Percentiles rank a stretch among this genome's conserved stretches.
phyloP scores from a whole-genome alignment of 2,797 vertebrate genomes.

The Sebastes iracundus region DNA sequence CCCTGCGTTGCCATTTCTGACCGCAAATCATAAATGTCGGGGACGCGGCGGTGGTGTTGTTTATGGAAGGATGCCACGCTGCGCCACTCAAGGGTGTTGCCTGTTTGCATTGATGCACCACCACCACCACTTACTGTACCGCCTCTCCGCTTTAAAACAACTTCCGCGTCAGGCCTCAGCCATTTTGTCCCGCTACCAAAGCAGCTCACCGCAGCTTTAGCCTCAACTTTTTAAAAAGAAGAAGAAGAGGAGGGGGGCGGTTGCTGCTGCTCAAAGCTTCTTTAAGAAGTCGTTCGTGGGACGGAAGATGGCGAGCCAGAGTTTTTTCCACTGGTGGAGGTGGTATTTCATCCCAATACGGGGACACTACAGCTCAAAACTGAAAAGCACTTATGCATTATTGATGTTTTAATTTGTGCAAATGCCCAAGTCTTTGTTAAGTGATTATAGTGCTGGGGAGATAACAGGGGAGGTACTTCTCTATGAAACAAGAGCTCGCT shows the following conservation, averaged over 20 bases:
- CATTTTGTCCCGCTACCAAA: constrained; percentile 68
- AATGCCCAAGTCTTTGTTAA: constrained; percentile 90
- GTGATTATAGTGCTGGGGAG: constrained; percentile 86
- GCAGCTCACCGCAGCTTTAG: constrained; percentile 57
- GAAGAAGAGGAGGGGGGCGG: constrained; percentile 1
- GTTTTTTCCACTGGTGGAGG: constrained; percentile 57
- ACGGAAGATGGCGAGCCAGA: constrained; percentile 55
- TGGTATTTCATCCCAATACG: constrained; percentile 76
- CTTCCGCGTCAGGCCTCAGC: constrained; percentile 61
- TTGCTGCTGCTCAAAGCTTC: constrained; percentile 46
- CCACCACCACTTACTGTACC: constrained; percentile 67
- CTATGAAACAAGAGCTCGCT: constrained; percentile 83
- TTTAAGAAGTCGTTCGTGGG: constrained; percentile 51
- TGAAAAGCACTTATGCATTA: constrained; percentile 89
- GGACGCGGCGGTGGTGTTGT: constrained; percentile 76
- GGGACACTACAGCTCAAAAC: constrained; percentile 84
- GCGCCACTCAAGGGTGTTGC: constrained; percentile 81
- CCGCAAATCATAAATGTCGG: constrained; percentile 81
- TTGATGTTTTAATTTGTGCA: constrained; percentile 91
- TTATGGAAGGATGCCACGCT: constrained; percentile 78
- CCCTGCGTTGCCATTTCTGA: constrained; percentile 68
- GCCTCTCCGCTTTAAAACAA: constrained; percentile 74
- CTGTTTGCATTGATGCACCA: constrained; percentile 80
- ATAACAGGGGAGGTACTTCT: constrained; percentile 85
- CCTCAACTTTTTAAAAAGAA: constrained; percentile 34